A percentile compares a stretch with the other conserved stretches of the same genome.
These are phyloP conservation scores for Rhombomys opimus DNA, from an alignment of 2,113 vertebrate genomes.

Conservation along the genomic window DNA sequence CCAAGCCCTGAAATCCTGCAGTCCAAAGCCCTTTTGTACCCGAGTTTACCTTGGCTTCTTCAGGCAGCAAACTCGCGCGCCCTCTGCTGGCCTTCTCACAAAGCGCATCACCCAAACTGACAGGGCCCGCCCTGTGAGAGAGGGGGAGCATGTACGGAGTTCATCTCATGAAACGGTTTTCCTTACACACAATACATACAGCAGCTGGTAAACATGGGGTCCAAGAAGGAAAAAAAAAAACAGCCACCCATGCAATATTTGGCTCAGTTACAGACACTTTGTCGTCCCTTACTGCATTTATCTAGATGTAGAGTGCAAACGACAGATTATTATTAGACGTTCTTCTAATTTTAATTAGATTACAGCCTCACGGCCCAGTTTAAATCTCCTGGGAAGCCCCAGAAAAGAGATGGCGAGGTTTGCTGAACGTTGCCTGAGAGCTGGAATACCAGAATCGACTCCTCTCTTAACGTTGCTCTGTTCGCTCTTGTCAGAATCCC, in stretches of 20 bases:
- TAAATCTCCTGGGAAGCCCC: neutral
- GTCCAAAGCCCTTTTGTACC: neutral
- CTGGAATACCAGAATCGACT: neutral
- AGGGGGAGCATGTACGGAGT: neutral
- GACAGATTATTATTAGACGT: neutral
- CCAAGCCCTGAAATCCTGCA: neutral
- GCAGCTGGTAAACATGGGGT: neutral
- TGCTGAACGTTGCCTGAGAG: neutral
- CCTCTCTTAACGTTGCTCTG: neutral
- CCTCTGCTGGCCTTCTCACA: constrained; percentile 34
- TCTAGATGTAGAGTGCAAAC: neutral
- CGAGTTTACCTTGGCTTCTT: neutral
- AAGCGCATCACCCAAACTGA: neutral
- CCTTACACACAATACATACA: neutral
- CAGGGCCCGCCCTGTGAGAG: neutral
- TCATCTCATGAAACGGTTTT: neutral
- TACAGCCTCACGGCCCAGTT: neutral
- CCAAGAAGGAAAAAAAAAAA: neutral
- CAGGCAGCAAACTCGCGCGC: neutral
- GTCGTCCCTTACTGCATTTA: constrained; percentile 6
- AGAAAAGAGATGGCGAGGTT: neutral
- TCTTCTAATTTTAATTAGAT: constrained; percentile 44
- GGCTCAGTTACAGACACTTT: neutral
- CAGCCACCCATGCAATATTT: neutral
- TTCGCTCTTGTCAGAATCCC: neutral